Conservation (phyloP, 2,797 vertebrate genomes). For the Ptychadena robeensis region DNA sequence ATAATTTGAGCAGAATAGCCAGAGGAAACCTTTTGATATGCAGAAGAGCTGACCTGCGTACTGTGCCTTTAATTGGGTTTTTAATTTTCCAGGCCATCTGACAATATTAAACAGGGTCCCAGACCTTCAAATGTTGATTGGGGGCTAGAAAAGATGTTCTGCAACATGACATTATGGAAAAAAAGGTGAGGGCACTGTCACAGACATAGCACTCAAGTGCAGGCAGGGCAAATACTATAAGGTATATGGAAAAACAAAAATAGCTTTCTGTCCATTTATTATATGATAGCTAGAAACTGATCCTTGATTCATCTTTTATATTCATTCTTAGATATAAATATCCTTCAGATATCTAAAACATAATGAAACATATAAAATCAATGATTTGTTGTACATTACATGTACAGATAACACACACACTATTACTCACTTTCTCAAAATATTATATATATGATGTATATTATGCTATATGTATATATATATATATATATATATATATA, state of each 20-base stretch:
- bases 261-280: not conserved
- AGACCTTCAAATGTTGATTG: conserved; percentile 92
- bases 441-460: no score
- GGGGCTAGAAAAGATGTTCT: conserved; percentile 88
- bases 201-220: conserved; percentile 62
- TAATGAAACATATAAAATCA: no score
- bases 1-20: conserved; percentile 98
- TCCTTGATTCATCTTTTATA: no score
- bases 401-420: no score
- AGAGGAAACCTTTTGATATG: conserved; percentile 99
- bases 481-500: no score
- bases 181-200: conserved; percentile 77
- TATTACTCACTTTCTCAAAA: no score
- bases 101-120: conserved; percentile 99
- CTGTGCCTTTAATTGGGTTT: conserved; percentile 99
- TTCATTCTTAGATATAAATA: no score
- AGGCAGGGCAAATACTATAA: not conserved
- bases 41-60: conserved; percentile 98
- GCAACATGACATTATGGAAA: conserved; percentile 80
- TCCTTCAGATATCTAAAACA: no score
- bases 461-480: no score
- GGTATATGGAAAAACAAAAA: not conserved
- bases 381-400: no score
- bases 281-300: not conserved
- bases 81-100: conserved; percentile 99